Base-by-base conservation (phyloP, 2,888 invertebrate genomes). In the Lumbricus terrestris region DNA sequence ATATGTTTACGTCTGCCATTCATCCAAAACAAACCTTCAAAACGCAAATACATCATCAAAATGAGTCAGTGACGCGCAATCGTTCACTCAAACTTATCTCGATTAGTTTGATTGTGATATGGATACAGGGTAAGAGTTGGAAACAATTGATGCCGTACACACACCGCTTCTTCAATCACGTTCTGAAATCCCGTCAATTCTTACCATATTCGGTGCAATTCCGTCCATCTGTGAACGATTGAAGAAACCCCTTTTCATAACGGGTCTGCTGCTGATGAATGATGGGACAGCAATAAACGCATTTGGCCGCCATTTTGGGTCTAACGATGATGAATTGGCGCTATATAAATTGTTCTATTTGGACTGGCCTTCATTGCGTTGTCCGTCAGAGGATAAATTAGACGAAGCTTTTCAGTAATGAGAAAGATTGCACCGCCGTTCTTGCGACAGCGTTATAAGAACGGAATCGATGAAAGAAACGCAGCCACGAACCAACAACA, bases 251-350 rank as follows among this genome's bases (percentile, higher is more conserved):
- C n/a, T n/a, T 8, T 69, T 69, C n/a, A 69, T n/a, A 69, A 69
- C 69, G 69, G 69, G 69, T 69, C n/a, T 15, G 40, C 40, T 11
- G n/a, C n/a, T 69, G 69, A n/a, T n/a, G 69, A 69, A n/a, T 69
- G 69, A 69, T n/a, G 69, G 69, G 69, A n/a, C 69, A 69, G 69
- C 69, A 69, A 69, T 69, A 69, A 69, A n/a, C 69, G 69, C 29
- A 69, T 69, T 29, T 69, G 29, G 69, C 69, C 69, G 69, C 69
- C 69, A 69, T 69, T 69, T 29, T 69, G 69, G 69, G 69, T 69
- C 69, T 69, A 69, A 69, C 69, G 69, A 69, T 69, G 69, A 69
- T 69, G 69, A 69, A 69, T 69, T 69, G 69, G n/a, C 69, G 69
- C 69, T 69, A n/a, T 69, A 69, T 69, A 69, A 69, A 69, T 69